phyloP scores from a whole-genome alignment of 2,888 invertebrate genomes.

The Trichopria drosophilae region DNA sequence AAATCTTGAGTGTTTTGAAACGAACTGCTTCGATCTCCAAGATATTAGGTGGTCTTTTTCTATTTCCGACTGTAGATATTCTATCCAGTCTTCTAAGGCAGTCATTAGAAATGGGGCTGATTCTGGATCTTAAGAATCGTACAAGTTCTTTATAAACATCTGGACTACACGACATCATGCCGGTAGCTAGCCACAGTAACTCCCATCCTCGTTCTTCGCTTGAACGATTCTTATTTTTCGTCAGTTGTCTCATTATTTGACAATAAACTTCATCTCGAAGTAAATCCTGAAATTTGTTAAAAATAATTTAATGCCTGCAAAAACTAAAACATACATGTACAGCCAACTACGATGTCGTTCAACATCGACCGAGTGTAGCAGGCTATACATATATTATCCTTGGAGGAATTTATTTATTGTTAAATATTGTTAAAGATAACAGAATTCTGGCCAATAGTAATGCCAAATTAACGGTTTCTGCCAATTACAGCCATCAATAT shows the following conservation, averaged over 20 bases:
- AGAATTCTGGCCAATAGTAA: too few relatives aligned
- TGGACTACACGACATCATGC: slow-evolving; percentile 80
- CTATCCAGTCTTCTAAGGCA: slow-evolving; percentile 80
- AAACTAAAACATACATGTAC: too few relatives aligned
- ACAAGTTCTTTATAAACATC: slow-evolving; percentile 74
- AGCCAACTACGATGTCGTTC: too few relatives aligned
- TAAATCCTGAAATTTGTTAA: slow-evolving; percentile 61
- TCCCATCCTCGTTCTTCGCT: slow-evolving; percentile 96
- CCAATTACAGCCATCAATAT: too few relatives aligned
- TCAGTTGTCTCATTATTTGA: slow-evolving; percentile 92
- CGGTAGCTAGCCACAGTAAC: slow-evolving; percentile 87
- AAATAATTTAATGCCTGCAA: not conserved
- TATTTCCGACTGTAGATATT: slow-evolving; percentile 72
- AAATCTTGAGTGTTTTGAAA: slow-evolving; percentile 90
- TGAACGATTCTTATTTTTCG: slow-evolving; percentile 78
- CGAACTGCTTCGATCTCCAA: slow-evolving; percentile 96
- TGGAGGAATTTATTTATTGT: too few relatives aligned
- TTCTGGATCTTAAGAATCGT: slow-evolving; percentile 74
- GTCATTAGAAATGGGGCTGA: slow-evolving; percentile 76
- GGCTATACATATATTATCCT: too few relatives aligned
- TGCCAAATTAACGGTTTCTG: too few relatives aligned
- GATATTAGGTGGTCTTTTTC: slow-evolving; percentile 85
- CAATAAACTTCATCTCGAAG: slow-evolving; percentile 90
- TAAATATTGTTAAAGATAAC: too few relatives aligned
- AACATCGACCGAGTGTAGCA: too few relatives aligned